Percentiles rank a stretch among this genome's conserved stretches.
phyloP scores from a whole-genome alignment of 2,888 invertebrate genomes.

The Ormyrus pomaceus region DNA sequence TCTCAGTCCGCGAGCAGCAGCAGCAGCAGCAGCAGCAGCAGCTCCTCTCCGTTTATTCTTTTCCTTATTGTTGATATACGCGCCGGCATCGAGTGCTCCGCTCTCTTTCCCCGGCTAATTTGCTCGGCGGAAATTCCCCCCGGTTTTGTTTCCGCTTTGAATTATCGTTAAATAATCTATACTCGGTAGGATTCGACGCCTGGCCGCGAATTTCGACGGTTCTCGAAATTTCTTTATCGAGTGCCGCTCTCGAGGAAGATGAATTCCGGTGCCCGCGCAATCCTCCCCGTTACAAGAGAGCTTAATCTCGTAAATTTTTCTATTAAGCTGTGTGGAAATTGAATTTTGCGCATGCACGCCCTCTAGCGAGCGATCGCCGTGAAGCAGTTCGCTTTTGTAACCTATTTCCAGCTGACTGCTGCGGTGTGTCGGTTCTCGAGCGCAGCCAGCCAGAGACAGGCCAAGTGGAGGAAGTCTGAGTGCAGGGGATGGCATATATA shows the following conservation, averaged over 20 bases:
- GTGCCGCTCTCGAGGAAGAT: too few relatives aligned
- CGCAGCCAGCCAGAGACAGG: too few relatives aligned
- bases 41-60: background rate
- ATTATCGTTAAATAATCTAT: background rate
- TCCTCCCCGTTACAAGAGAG: background rate
- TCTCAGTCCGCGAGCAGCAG: too few relatives aligned
- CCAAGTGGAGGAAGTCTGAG: background rate
- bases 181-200: background rate
- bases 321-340: slow-evolving; percentile 19
- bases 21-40: too few relatives aligned
- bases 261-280: too few relatives aligned
- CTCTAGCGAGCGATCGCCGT: too few relatives aligned
- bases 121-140: background rate
- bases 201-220: background rate
- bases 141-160: background rate
- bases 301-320: slow-evolving; percentile 3
- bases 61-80: slow-evolving; percentile 15
- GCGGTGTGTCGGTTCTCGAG: background rate
- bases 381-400: background rate
- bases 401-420: background rate
- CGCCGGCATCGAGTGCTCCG: background rate
- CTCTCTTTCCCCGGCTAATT: background rate
- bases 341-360: background rate
- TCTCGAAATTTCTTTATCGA: too few relatives aligned
- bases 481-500: too few relatives aligned